These are phyloP conservation scores for Apamea epomidion DNA, from an alignment of 2,888 invertebrate genomes.

Conservation along the genomic window DNA sequence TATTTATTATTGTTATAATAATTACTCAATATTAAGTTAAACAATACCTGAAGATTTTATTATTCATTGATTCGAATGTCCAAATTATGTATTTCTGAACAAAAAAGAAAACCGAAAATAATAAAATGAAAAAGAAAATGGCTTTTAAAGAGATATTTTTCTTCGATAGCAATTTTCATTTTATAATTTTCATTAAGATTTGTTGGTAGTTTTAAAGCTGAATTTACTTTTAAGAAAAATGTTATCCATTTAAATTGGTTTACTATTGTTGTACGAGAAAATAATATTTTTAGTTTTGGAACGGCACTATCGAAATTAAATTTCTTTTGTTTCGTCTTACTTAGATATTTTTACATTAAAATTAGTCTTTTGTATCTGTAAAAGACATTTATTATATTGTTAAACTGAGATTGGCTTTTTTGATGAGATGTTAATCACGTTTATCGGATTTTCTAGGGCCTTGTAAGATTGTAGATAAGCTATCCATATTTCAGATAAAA, in stretches of 20 bases:
- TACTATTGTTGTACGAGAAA: not conserved
- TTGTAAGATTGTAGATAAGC: not conserved
- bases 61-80: not conserved
- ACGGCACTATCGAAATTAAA: not conserved
- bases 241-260: not conserved
- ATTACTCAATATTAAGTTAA: not conserved
- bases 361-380: not conserved
- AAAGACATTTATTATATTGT: not conserved
- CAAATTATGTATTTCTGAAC: not conserved
- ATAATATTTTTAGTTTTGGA: not conserved
- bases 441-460: not conserved
- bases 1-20: not conserved
- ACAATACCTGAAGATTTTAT: not conserved
- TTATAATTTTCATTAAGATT: not conserved
- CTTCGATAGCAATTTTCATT: not conserved
- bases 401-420: not conserved
- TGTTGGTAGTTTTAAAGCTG: not conserved
- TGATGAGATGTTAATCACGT: not conserved
- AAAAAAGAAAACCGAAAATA: not conserved
- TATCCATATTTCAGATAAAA: not conserved
- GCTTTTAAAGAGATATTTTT: not conserved
- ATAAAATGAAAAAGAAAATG: not conserved
- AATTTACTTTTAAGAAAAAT: not conserved
- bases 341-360: slow-evolving; percentile 12
- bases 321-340: slow-evolving; percentile 8